Conservation (phyloP, 2,113 vertebrate genomes). For the Osmerus eperlanus region DNA sequence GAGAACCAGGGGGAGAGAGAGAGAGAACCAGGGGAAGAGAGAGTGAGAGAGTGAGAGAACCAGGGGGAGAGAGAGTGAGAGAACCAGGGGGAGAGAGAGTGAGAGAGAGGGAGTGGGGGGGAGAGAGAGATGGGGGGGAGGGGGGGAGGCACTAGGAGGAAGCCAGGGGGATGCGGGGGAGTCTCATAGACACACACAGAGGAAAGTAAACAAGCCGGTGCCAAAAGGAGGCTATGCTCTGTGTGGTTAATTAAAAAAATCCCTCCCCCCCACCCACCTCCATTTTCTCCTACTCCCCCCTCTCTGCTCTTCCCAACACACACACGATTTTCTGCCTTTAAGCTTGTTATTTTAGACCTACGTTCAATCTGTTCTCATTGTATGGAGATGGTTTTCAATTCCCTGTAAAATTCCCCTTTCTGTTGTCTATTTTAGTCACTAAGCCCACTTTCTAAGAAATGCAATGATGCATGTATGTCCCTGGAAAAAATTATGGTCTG, state of each 20-base stretch:
- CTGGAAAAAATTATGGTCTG: no score
- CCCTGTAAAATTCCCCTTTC: neutral
- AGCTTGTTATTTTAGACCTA: conserved; percentile 36
- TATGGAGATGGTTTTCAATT: conserved; percentile 18
- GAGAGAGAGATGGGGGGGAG: conserved; percentile 35
- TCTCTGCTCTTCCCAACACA: conserved; percentile 34
- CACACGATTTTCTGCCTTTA: conserved; percentile 52
- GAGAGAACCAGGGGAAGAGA: no score
- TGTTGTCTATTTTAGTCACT: no score
- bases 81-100: no score
- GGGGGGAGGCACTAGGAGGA: conserved; percentile 16
- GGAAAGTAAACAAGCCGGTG: conserved; percentile 68
- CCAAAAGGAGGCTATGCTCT: conserved; percentile 69
- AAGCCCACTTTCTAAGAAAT: no score
- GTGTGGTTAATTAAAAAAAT: conserved; percentile 71
- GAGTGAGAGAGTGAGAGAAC: neutral
- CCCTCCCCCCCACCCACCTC: conserved; percentile 26
- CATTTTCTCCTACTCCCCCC: conserved; percentile 38
- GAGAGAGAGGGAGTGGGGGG: no score
- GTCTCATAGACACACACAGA: conserved; percentile 60
- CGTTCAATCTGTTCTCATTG: conserved; percentile 33
- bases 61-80: conserved; percentile 6
- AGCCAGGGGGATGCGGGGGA: conserved; percentile 67
- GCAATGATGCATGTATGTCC: no score
- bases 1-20: no score